These are phyloP conservation scores for Orthonychiurus folsomi DNA, from an alignment of 2,888 invertebrate species.

Conservation along the genomic window DNA sequence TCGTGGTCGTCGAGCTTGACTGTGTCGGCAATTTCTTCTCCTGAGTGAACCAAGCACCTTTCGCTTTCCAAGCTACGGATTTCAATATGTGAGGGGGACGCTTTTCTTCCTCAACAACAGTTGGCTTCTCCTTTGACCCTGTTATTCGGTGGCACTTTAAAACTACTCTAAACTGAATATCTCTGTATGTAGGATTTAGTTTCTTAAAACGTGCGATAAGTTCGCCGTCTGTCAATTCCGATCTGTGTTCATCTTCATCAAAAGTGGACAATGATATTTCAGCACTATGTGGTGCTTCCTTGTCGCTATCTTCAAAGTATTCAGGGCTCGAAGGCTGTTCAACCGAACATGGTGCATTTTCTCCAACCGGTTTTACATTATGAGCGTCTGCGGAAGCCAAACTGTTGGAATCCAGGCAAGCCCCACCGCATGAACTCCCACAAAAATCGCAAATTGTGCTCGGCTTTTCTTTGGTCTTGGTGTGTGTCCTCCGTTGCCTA, in stretches of 20 bases:
- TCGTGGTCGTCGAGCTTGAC: not conserved
- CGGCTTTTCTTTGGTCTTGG: not conserved
- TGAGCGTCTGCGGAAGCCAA: not conserved
- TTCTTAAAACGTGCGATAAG: not conserved
- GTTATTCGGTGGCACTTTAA: not conserved
- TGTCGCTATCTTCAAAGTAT: not conserved
- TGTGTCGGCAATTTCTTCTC: not conserved
- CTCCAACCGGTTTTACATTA: not conserved
- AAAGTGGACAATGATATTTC: not conserved
- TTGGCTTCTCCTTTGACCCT: not conserved
- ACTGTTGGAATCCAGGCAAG: not conserved
- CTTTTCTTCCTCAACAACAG: not conserved
- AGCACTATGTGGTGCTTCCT: not conserved
- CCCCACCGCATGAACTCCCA: not conserved
- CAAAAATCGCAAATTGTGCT: not conserved
- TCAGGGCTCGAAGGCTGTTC: not conserved
- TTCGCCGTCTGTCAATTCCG: not conserved
- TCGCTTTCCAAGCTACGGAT: not conserved
- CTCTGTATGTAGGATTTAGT: not conserved
- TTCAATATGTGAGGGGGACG: not conserved
- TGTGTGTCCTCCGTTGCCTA: too few species aligned
- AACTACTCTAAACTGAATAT: not conserved
- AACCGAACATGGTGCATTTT: not conserved
- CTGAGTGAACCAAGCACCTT: not conserved
- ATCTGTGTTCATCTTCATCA: not conserved